Evolutionary conservation across 2,797 vertebrate genomes (phyloP).

Genomic region (Benthosema pterotum): DNA sequence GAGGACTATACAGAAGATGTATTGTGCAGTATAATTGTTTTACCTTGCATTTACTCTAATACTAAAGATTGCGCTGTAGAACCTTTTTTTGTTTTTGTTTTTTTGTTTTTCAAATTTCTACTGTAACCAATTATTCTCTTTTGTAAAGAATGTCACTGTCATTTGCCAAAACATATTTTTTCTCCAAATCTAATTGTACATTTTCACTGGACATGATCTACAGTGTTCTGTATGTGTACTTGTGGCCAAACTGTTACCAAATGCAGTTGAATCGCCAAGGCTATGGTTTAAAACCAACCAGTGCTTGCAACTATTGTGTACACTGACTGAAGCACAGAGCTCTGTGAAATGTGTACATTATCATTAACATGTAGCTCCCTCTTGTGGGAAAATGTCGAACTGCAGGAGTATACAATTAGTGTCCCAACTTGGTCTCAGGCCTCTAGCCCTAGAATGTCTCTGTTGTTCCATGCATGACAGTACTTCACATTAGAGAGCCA

Average conservation of each 20-base stretch:
- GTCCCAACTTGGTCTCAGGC: not conserved
- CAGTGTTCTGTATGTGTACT: constrained; percentile 11
- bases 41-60: constrained; percentile 36
- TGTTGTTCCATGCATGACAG: too few relatives aligned
- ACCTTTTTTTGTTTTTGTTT: constrained; percentile 30
- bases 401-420: constrained; percentile 24
- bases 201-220: constrained; percentile 24
- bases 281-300: constrained; percentile 6
- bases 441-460: too few relatives aligned
- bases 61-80: constrained; percentile 68
- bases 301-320: not conserved
- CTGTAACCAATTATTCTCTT: constrained; percentile 41
- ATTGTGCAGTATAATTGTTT: constrained; percentile 1
- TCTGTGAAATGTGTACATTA: constrained; percentile 29
- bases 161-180: constrained; percentile 62
- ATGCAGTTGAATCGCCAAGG: constrained; percentile 10
- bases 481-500: too few relatives aligned
- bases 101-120: constrained; percentile 58
- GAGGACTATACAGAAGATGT: too few relatives aligned
- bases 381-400: constrained; percentile 51
- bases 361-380: constrained; percentile 36
- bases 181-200: constrained; percentile 25
- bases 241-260: not conserved
- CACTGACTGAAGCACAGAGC: not conserved
- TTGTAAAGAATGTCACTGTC: constrained; percentile 62